Base-by-base conservation (phyloP, 2,888 invertebrate species). In the Idaea aversata region DNA sequence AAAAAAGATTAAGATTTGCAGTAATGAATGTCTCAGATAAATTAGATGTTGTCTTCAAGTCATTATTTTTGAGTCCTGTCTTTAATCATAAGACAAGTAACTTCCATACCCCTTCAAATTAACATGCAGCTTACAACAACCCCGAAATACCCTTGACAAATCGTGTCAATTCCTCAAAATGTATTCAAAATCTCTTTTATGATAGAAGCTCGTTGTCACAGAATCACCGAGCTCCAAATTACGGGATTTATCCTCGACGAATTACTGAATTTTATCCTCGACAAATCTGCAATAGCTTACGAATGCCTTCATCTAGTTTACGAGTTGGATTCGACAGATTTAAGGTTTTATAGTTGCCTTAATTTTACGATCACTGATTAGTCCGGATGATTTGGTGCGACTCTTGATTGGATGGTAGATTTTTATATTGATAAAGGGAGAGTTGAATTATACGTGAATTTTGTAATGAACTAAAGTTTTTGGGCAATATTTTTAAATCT, bases 271-370 rank as follows among this genome's bases (percentile, higher is more conserved):
- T 47, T 47, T 47, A 47, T 47, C 47, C 77, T 77, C 68, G 75
- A 74, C 78, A 76, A 81, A 80, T 80, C 82, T 77, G 75, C 77
- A 73, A 73, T 77, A 77, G 87, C 84, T 80, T 86, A 84, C 85
- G 74, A 85, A 86, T 86, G 77, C 68, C 80, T 81, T 86, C 84
- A 86, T 86, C 79, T 71, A 72, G 74, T 86, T 87, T 86, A 87
- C 84, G 87, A 86, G 69, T 73, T 65, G 69, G 70, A 71, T 75
- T 66, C 70, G 65, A 70, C 69, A 72, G 79, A 78, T 80, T 82
- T 81, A 80, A 67, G 72, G 77, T 83, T 85, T 87, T 87, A 86
- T 84, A 83, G 85, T 84, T 80, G 78, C 69, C 72, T 78, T 83
- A 79, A 85, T 83, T 86, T 86, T 84, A 84, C 78, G 83, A 78